Evolutionary conservation across 2,888 invertebrate species (phyloP).

Genomic region (Drosophila dives): DNA sequence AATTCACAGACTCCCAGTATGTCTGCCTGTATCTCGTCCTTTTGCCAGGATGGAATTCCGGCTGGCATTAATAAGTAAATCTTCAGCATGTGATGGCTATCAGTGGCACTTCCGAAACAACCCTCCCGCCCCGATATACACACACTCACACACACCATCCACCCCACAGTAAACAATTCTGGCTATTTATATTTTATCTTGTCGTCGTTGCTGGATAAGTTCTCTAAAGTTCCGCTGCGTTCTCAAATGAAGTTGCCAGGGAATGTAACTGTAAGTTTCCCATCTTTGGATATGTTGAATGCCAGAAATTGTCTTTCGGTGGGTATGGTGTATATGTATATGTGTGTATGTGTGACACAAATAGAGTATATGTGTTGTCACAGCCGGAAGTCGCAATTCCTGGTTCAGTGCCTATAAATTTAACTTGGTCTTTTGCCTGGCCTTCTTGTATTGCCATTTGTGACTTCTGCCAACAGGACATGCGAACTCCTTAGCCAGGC

Average conservation of each 20-base stretch:
- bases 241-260: constrained; percentile 57
- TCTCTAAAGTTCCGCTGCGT: constrained; percentile 68
- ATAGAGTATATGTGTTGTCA: constrained; percentile 47
- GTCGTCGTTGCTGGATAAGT: constrained; percentile 55
- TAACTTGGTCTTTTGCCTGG: constrained; percentile 67
- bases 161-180: constrained; percentile 50
- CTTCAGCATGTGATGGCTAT: constrained; percentile 79
- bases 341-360: constrained; percentile 3
- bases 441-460: constrained; percentile 50
- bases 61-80: constrained; percentile 78
- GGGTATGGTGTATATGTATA: not conserved
- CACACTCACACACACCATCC: constrained; percentile 13
- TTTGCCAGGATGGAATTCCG: constrained; percentile 68
- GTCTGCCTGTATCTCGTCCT: constrained; percentile 18
- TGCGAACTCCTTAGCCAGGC: constrained; percentile 16
- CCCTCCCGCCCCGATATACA: not conserved
- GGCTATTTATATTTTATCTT: constrained; percentile 79
- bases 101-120: constrained; percentile 69
- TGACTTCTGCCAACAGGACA: constrained; percentile 26
- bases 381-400: constrained; percentile 72
- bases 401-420: constrained; percentile 76
- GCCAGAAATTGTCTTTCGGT: constrained; percentile 14
- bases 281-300: constrained; percentile 36
- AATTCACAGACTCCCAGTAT: constrained; percentile 7
- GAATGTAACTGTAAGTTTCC: constrained; percentile 51